phyloP scores from a whole-genome alignment of 2,113 vertebrate species.

The Bucco capensis region DNA sequence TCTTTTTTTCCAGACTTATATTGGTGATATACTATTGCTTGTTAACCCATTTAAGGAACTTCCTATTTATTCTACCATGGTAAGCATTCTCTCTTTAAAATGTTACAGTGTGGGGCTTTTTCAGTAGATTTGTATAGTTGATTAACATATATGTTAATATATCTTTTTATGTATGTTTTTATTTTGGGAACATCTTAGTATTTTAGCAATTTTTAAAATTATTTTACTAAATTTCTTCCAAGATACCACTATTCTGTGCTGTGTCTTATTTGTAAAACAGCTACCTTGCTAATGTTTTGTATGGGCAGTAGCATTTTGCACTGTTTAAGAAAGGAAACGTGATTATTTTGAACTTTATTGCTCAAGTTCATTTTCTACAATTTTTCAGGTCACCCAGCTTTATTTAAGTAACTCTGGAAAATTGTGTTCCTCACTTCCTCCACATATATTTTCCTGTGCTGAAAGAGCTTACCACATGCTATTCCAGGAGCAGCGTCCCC shows the following conservation, averaged over 20 bases:
- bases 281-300: not conserved
- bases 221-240: not conserved
- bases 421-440: constrained; percentile 85
- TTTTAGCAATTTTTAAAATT: not conserved
- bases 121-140: not conserved
- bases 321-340: not conserved
- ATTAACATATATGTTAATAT: not conserved
- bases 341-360: not conserved
- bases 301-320: not conserved
- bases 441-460: constrained; percentile 93
- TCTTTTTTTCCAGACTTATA: constrained; percentile 83
- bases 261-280: not conserved
- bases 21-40: constrained; percentile 91
- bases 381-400: constrained; percentile 88
- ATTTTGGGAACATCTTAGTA: not conserved
- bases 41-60: constrained; percentile 96
- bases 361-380: not conserved
- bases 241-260: not conserved
- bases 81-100: constrained; percentile 68
- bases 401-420: constrained; percentile 86
- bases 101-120: not conserved
- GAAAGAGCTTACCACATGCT: constrained; percentile 92
- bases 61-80: constrained; percentile 91
- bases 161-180: too few relatives aligned
- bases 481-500: constrained; percentile 84